Conservation (phyloP, 2,113 vertebrate genomes). For the Melanostigma gelatinosum region DNA sequence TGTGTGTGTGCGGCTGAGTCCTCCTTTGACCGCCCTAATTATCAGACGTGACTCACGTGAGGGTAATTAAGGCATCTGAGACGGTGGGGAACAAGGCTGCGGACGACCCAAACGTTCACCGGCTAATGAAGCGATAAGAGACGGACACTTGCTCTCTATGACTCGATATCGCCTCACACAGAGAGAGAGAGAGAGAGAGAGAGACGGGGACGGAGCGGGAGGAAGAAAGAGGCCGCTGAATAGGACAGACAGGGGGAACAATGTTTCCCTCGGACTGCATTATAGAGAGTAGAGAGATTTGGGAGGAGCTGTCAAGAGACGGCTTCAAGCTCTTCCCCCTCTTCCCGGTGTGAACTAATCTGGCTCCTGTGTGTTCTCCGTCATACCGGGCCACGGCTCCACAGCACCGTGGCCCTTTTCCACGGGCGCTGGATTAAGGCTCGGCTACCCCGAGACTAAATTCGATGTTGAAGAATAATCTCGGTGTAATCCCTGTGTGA, state of each 20-base stretch:
- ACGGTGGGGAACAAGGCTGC: conserved; percentile 64
- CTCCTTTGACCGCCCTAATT: conserved; percentile 62
- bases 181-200: conserved; percentile 7
- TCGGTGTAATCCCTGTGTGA: conserved; percentile 74
- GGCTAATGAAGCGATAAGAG: conserved; percentile 62
- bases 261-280: conserved; percentile 62
- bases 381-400: conserved; percentile 67
- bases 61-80: conserved; percentile 70
- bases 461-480: conserved; percentile 72
- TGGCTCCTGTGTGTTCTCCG: conserved; percentile 69
- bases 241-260: conserved; percentile 53
- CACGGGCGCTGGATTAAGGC: conserved; percentile 62
- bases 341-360: conserved; percentile 62
- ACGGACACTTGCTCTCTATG: conserved; percentile 2
- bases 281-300: conserved; percentile 63
- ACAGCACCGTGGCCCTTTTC: conserved; percentile 55
- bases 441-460: conserved; percentile 61
- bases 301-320: conserved; percentile 64
- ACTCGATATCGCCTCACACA: conserved; percentile 49
- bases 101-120: conserved; percentile 68
- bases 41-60: conserved; percentile 72
- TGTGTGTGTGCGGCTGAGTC: conserved; percentile 9
- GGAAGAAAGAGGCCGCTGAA: conserved; percentile 29
- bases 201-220: conserved; percentile 20
- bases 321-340: conserved; percentile 54